phyloP scores from a whole-genome alignment of 2,888 invertebrate species.

The Drosophila subquinaria region DNA sequence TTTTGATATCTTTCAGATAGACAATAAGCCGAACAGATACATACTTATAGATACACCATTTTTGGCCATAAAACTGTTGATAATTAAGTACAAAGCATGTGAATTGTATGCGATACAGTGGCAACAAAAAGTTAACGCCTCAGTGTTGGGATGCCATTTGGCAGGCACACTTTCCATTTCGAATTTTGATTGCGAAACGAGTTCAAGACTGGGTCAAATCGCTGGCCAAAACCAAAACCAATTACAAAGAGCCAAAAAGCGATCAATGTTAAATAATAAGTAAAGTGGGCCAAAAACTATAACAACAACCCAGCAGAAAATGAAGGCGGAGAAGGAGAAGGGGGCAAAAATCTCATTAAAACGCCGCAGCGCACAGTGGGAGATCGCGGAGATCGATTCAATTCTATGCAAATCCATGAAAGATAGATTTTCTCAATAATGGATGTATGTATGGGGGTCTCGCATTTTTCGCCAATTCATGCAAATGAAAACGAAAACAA shows the following conservation, averaged over 20 bases:
- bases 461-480: slow-evolving; percentile 66
- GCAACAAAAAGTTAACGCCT: slow-evolving; percentile 19
- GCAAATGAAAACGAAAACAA: slow-evolving; percentile 79
- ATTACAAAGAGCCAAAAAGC: slow-evolving; percentile 63
- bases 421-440: slow-evolving; percentile 18
- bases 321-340: neutral
- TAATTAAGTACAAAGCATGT: slow-evolving; percentile 45
- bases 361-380: slow-evolving; percentile 68
- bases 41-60: slow-evolving; percentile 29
- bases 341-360: slow-evolving; percentile 73
- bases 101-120: slow-evolving; percentile 1
- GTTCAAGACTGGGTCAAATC: slow-evolving; percentile 73
- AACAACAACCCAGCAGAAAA: slow-evolving; percentile 27
- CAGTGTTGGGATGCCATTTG: slow-evolving; percentile 41
- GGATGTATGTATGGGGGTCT: slow-evolving; percentile 25
- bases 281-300: slow-evolving; percentile 71
- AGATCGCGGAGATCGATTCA: slow-evolving; percentile 53
- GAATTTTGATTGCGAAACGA: slow-evolving; percentile 51
- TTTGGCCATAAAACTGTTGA: slow-evolving; percentile 63
- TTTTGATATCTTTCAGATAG: slow-evolving; percentile 23
- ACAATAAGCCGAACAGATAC: neutral
- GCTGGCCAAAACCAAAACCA: slow-evolving; percentile 53
- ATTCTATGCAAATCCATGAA: slow-evolving; percentile 26
- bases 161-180: slow-evolving; percentile 72
- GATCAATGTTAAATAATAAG: slow-evolving; percentile 75